phyloP scores from a whole-genome alignment of 2,888 invertebrate genomes.

The Cataglyphis rosenhaueri region DNA sequence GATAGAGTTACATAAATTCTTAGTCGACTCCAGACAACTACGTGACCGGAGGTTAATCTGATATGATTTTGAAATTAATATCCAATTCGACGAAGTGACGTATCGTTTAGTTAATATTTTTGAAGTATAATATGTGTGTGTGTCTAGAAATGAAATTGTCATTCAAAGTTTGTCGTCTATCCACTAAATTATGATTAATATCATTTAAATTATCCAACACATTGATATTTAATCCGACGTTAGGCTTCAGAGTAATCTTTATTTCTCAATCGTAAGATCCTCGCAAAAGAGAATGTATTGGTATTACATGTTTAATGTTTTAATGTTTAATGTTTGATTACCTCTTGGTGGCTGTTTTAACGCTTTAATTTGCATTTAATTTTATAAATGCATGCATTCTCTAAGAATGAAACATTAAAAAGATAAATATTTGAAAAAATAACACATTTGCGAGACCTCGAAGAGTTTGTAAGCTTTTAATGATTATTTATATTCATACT shows the following conservation, averaged over 20 bases:
- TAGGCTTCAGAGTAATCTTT: neutral
- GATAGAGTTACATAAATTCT: constrained; percentile 46
- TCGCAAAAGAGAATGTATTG: neutral
- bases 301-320: constrained; percentile 1
- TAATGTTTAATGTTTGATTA: too few species aligned
- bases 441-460: neutral
- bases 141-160: neutral
- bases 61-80: constrained; percentile 10
- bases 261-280: neutral
- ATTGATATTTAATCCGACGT: neutral
- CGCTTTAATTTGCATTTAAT: neutral
- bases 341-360: neutral
- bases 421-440: neutral
- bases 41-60: neutral
- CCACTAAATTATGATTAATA: constrained; percentile 7
- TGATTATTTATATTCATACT: neutral
- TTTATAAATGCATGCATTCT: neutral
- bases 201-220: neutral
- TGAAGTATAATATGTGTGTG: neutral
- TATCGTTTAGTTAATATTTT: constrained; percentile 14
- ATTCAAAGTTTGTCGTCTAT: neutral
- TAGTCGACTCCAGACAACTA: neutral
- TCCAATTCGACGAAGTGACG: neutral
- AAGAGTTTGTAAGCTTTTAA: neutral
- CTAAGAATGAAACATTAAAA: neutral